phyloP scores from a whole-genome alignment of 2,888 invertebrate species.

The Chrysolina americana region DNA sequence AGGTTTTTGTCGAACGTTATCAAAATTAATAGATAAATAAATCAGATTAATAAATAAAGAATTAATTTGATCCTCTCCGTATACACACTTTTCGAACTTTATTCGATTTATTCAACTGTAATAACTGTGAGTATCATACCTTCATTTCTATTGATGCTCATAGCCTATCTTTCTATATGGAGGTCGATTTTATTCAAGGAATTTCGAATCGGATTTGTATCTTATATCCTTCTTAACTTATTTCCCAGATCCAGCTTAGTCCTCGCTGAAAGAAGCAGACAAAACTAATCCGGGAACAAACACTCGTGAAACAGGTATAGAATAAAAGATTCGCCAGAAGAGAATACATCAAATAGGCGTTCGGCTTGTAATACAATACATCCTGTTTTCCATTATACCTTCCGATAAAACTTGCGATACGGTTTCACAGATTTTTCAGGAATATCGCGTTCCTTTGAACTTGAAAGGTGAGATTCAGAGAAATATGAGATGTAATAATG shows the following conservation, averaged over 20 bases:
- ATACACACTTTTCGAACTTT: too few relatives aligned
- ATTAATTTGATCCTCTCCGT: too few relatives aligned
- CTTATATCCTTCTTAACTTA: constrained; percentile 25
- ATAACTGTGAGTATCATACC: too few relatives aligned
- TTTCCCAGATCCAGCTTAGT: not conserved
- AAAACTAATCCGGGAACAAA: constrained; percentile 24
- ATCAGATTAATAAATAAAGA: too few relatives aligned
- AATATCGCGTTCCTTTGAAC: not conserved
- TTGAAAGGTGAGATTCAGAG: too few relatives aligned
- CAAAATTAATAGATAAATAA: too few relatives aligned
- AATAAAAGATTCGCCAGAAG: constrained; percentile 2
- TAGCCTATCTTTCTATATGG: too few relatives aligned
- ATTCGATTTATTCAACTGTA: too few relatives aligned
- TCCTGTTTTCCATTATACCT: not conserved
- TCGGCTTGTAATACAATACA: not conserved
- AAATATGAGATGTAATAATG: too few relatives aligned
- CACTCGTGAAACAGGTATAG: constrained; percentile 17
- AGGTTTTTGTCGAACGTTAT: too few relatives aligned
- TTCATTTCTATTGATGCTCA: too few relatives aligned
- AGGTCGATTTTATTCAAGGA: constrained; percentile 15
- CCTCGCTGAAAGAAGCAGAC: not conserved
- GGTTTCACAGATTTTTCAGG: not conserved
- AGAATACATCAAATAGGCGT: constrained; percentile 5
- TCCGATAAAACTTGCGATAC: not conserved
- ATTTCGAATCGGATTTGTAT: constrained; percentile 38